Percentiles rank a stretch among this genome's conserved stretches.
Conservation (phyloP, 2,888 invertebrate genomes). For the Euphydryas editha region DNA sequence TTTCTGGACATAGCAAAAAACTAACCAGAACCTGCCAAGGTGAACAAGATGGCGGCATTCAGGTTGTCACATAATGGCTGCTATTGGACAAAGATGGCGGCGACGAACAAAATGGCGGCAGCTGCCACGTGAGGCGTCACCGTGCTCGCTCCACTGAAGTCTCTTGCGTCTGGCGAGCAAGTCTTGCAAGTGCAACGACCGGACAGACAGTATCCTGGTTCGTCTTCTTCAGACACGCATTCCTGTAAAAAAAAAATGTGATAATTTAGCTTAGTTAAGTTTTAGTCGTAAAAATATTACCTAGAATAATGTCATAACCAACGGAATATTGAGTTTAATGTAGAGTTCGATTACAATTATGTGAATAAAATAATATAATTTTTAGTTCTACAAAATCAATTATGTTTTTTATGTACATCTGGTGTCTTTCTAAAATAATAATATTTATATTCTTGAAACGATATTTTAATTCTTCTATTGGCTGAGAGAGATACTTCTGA, state of each 20-base stretch:
- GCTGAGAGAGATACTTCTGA: no score
- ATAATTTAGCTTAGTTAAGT: neutral
- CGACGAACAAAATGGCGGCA: conserved; percentile 53
- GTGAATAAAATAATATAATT: no score
- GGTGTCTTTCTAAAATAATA: no score
- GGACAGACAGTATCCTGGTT: conserved; percentile 72
- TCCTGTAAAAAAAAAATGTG: conserved; percentile 56
- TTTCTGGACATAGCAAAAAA: neutral
- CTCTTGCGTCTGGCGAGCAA: conserved; percentile 70
- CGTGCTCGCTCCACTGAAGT: conserved; percentile 65
- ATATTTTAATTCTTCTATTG: no score
- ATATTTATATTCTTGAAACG: no score
- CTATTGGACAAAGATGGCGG: conserved; percentile 63
- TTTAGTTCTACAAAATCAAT: no score
- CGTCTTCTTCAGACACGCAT: conserved; percentile 76
- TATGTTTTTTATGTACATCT: no score
- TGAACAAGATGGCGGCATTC: conserved; percentile 25
- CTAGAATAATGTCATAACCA: no score
- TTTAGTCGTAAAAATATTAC: no score
- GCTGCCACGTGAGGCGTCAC: conserved; percentile 49
- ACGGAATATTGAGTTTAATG: no score
- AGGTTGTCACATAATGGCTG: conserved; percentile 38
- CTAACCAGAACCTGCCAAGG: neutral
- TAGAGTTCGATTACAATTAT: no score
- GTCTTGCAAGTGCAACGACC: conserved; percentile 77